Evolutionary conservation across 2,113 vertebrate species (phyloP).

Genomic region (Ciconia stormi): DNA sequence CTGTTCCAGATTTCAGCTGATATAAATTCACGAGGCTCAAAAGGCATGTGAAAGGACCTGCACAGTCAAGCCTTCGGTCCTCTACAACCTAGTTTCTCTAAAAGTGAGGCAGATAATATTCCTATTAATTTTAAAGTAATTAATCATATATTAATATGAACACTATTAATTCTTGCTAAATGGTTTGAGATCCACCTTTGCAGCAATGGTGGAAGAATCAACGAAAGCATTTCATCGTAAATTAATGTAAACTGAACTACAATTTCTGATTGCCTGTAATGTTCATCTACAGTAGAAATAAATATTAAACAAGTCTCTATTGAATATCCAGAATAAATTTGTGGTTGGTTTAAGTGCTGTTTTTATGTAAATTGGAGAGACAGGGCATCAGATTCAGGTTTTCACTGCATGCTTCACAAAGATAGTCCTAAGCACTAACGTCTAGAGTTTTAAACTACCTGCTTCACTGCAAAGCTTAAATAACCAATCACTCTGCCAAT

Average conservation of each 20-base stretch:
- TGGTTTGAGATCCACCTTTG: not conserved
- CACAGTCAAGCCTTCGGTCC: not conserved
- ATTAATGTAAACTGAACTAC: not conserved
- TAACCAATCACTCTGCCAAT: constrained; percentile 44
- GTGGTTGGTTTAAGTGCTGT: not conserved
- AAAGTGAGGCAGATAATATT: not conserved
- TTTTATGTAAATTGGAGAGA: not conserved
- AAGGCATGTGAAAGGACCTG: not conserved
- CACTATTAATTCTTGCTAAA: not conserved
- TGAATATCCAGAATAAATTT: not conserved
- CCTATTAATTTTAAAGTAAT: not conserved
- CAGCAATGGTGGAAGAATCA: not conserved
- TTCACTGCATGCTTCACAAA: not conserved
- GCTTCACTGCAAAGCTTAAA: constrained; percentile 48
- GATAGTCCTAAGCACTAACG: not conserved
- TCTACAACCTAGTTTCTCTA: not conserved
- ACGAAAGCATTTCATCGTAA: not conserved
- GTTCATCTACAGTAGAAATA: not conserved
- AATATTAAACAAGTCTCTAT: not conserved
- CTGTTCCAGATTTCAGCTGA: not conserved
- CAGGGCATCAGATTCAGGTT: not conserved
- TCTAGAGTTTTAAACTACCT: constrained; percentile 26
- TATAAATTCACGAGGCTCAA: not conserved
- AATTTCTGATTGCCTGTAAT: not conserved
- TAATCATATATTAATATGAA: not conserved